Percentiles rank a stretch among this genome's conserved stretches.
Conservation (phyloP, 1,140 invertebrate genomes). For the Drosophila hydei region DNA sequence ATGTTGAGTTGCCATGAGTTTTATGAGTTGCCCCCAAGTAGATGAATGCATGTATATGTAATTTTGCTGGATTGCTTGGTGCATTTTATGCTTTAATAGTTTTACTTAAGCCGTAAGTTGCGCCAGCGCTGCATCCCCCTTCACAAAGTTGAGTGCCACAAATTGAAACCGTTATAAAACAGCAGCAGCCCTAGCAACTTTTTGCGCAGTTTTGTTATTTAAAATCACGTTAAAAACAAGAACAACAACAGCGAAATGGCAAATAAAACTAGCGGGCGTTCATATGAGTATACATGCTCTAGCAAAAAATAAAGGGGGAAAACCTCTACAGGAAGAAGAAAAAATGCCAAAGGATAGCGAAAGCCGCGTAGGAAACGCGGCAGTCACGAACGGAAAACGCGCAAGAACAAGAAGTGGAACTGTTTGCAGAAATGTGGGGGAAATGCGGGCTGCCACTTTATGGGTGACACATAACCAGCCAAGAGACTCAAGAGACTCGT, state of each 20-base stretch:
- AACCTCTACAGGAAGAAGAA: slow-evolving; percentile 19
- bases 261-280: slow-evolving; percentile 64
- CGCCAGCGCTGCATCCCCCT: neutral
- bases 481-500: too few species aligned
- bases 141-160: slow-evolving; percentile 23
- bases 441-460: slow-evolving; percentile 60
- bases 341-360: slow-evolving; percentile 56
- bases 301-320: slow-evolving; percentile 30
- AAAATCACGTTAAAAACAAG: slow-evolving; percentile 66
- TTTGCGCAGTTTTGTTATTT: slow-evolving; percentile 47
- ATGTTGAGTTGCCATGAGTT: slow-evolving; percentile 23
- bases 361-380: slow-evolving; percentile 59
- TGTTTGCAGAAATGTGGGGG: slow-evolving; percentile 14
- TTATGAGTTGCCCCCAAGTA: slow-evolving; percentile 22
- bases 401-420: slow-evolving; percentile 41
- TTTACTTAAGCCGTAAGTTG: slow-evolving; percentile 24
- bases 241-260: slow-evolving; percentile 60
- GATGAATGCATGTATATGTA: slow-evolving; percentile 33
- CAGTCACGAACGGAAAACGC: slow-evolving; percentile 51
- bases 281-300: slow-evolving; percentile 20
- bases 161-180: slow-evolving; percentile 57
- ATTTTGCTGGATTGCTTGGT: slow-evolving; percentile 42
- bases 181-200: slow-evolving; percentile 36
- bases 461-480: slow-evolving; percentile 44
- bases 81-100: slow-evolving; percentile 70